Evolutionary conservation across 1,140 invertebrate genomes (phyloP).

Genomic region (Paraescarpia echinospica): DNA sequence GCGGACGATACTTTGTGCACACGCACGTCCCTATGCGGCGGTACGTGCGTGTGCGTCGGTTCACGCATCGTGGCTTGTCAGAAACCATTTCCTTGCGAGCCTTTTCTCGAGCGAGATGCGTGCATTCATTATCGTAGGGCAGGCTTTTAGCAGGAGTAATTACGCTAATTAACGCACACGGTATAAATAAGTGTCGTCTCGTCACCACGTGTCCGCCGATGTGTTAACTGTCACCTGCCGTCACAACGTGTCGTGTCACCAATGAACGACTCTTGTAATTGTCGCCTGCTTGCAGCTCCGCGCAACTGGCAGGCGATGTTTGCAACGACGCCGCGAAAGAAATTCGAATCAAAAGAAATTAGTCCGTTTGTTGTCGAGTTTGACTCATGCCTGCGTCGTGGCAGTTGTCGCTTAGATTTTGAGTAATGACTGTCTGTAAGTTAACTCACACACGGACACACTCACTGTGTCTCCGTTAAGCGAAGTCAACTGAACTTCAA

Average conservation of each 20-base stretch:
- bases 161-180: neutral
- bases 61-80: neutral
- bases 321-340: neutral
- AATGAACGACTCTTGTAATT: neutral
- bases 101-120: neutral
- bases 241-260: neutral
- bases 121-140: neutral
- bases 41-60: neutral
- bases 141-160: neutral
- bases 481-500: too few species aligned
- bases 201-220: neutral
- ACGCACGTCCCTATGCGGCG: neutral
- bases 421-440: neutral
- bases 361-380: neutral
- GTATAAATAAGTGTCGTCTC: neutral
- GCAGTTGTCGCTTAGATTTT: neutral
- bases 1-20: neutral
- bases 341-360: neutral
- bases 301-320: neutral
- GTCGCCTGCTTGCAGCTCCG: neutral
- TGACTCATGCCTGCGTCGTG: neutral
- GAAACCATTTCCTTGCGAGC: neutral
- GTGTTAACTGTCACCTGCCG: neutral
- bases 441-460: neutral
- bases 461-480: neutral